These are phyloP conservation scores for Drosophila elegans DNA, from an alignment of 1,140 invertebrate species.

Conservation along the genomic window DNA sequence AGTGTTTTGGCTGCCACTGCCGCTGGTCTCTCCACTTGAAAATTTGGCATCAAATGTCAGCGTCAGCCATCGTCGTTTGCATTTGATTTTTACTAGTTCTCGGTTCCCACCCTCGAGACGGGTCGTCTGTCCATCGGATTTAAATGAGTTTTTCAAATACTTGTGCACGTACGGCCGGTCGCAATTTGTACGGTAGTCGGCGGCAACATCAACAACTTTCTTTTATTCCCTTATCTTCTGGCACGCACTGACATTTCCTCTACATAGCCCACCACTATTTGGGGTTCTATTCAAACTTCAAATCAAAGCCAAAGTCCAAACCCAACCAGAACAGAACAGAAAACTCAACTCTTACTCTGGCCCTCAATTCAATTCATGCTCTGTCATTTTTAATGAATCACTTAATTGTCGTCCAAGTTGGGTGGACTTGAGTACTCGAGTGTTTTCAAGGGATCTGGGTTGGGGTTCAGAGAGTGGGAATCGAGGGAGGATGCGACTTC, in stretches of 20 bases:
- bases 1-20: slow-evolving; percentile 73
- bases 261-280: slow-evolving; percentile 58
- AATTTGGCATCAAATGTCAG: slow-evolving; percentile 83
- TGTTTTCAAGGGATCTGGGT: slow-evolving; percentile 15
- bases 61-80: slow-evolving; percentile 73
- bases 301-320: not conserved
- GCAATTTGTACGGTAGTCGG: slow-evolving; percentile 40
- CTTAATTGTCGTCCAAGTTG: slow-evolving; percentile 74
- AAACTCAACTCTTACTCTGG: slow-evolving; percentile 36
- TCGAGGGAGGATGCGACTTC: slow-evolving; percentile 24
- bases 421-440: slow-evolving; percentile 45
- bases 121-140: slow-evolving; percentile 56
- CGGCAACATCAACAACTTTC: slow-evolving; percentile 72
- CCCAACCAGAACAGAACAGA: not conserved
- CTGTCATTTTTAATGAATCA: slow-evolving; percentile 83
- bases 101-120: slow-evolving; percentile 39
- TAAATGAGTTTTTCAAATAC: slow-evolving; percentile 83
- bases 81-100: slow-evolving; percentile 78
- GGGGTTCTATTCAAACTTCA: slow-evolving; percentile 61
- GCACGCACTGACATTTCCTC: slow-evolving; percentile 69
- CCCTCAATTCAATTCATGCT: slow-evolving; percentile 77
- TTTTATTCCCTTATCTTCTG: slow-evolving; percentile 56
- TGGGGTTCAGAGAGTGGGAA: slow-evolving; percentile 16
- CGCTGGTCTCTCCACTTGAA: slow-evolving; percentile 72
- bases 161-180: slow-evolving; percentile 71